Evolutionary conservation across 2,888 invertebrate species (phyloP).

Genomic region (Strigamia transsilvanica): DNA sequence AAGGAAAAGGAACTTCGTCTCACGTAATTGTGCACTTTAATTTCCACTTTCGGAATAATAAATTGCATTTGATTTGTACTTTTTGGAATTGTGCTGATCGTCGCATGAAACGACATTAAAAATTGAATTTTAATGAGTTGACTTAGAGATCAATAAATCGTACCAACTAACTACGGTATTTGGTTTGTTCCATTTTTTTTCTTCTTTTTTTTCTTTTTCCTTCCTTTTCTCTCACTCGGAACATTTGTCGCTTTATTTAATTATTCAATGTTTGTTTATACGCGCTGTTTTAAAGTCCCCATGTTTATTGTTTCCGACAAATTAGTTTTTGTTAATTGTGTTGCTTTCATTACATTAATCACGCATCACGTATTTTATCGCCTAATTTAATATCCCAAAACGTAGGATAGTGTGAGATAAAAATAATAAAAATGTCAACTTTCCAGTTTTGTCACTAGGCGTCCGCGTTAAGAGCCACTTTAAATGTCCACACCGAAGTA

Average conservation of each 20-base stretch:
- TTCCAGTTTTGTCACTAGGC: background rate
- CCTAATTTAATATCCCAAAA: slow-evolving; percentile 5
- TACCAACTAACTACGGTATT: background rate
- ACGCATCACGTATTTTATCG: background rate
- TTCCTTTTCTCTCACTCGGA: background rate
- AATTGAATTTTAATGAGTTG: background rate
- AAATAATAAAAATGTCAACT: background rate
- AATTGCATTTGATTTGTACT: too few species aligned
- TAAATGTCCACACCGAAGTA: background rate
- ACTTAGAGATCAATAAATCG: background rate
- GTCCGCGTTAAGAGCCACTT: background rate
- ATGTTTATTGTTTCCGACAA: slow-evolving; percentile 2
- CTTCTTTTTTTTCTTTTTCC: background rate
- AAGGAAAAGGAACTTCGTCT: too few species aligned
- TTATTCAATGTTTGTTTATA: slow-evolving; percentile 2
- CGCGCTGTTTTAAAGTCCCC: background rate
- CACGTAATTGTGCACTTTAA: too few species aligned
- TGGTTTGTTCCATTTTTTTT: background rate
- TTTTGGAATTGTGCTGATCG: too few species aligned
- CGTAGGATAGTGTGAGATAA: background rate
- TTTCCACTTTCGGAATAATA: too few species aligned
- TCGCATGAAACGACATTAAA: background rate
- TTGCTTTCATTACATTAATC: background rate
- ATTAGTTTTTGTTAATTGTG: slow-evolving; percentile 7
- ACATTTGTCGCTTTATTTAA: background rate